Evolutionary conservation across 2,888 invertebrate species (phyloP).

Genomic region (Drosophila rubida): DNA sequence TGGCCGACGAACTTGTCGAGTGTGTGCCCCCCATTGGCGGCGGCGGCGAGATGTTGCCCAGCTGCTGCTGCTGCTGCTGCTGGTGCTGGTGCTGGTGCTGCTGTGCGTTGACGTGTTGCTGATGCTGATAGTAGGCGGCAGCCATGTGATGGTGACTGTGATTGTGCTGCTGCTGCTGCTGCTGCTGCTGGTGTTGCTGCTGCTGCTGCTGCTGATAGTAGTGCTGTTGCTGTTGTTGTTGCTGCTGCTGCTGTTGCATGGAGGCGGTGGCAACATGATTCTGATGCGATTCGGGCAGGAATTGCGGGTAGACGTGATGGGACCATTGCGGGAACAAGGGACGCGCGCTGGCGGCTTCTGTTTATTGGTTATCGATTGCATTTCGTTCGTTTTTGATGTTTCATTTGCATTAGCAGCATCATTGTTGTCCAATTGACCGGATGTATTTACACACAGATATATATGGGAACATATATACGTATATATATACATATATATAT

Average conservation of each 20-base stretch:
- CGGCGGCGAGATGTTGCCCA: slow-evolving; percentile 81
- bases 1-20: slow-evolving; percentile 83
- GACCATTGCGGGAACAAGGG: slow-evolving; percentile 98
- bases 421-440: background rate
- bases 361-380: slow-evolving; percentile 1
- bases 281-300: slow-evolving; percentile 95
- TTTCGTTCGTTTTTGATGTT: slow-evolving; percentile 8
- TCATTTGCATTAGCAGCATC: slow-evolving; percentile 3
- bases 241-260: slow-evolving; percentile 82
- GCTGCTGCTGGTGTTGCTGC: slow-evolving; percentile 52
- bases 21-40: slow-evolving; percentile 67
- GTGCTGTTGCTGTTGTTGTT: slow-evolving; percentile 80
- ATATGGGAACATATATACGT: slow-evolving; percentile 16
- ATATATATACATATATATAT: slow-evolving; percentile 25
- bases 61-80: slow-evolving; percentile 62
- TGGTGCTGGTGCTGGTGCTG: slow-evolving; percentile 70
- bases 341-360: slow-evolving; percentile 86
- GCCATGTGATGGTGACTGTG: slow-evolving; percentile 73
- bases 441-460: slow-evolving; percentile 33
- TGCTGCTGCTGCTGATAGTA: slow-evolving; percentile 84
- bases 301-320: slow-evolving; percentile 97
- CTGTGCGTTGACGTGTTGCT: slow-evolving; percentile 49
- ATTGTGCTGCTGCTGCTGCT: slow-evolving; percentile 59
- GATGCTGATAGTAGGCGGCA: slow-evolving; percentile 71
- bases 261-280: slow-evolving; percentile 86